phyloP scores from a whole-genome alignment of 2,113 vertebrate species.

The Salvelinus namaycush region DNA sequence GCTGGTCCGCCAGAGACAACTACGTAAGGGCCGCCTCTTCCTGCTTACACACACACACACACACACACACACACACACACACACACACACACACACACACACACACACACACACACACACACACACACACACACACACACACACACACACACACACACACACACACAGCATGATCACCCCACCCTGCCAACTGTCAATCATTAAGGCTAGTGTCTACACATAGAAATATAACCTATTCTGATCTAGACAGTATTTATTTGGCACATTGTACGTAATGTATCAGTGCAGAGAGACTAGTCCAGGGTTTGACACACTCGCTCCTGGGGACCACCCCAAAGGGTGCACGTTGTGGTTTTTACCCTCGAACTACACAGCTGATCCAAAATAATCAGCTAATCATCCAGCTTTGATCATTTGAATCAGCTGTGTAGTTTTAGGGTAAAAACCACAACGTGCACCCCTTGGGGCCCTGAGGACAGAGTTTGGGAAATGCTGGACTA shows the following conservation, averaged over 20 bases:
- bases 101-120: not conserved
- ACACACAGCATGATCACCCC: not conserved
- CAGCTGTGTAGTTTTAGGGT: too few relatives aligned
- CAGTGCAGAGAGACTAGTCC: not conserved
- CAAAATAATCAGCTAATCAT: too few relatives aligned
- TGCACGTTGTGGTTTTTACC: too few relatives aligned
- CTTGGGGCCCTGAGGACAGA: too few relatives aligned
- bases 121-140: not conserved
- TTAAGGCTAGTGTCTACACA: not conserved
- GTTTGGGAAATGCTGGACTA: too few relatives aligned
- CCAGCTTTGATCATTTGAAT: too few relatives aligned
- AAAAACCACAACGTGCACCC: too few relatives aligned
- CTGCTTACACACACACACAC: not conserved
- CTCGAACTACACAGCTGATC: too few relatives aligned
- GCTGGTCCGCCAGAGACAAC: constrained; percentile 98
- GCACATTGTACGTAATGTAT: not conserved
- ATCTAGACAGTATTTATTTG: too few relatives aligned
- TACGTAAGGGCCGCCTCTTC: constrained; percentile 79
- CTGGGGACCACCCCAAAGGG: not conserved
- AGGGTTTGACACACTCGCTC: not conserved
- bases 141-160: not conserved
- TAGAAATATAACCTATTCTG: too few relatives aligned
- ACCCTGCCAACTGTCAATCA: not conserved
- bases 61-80: not conserved
- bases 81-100: not conserved